These are phyloP conservation scores for Agonum fuliginosum DNA, from an alignment of 2,888 invertebrate genomes.

Conservation along the genomic window DNA sequence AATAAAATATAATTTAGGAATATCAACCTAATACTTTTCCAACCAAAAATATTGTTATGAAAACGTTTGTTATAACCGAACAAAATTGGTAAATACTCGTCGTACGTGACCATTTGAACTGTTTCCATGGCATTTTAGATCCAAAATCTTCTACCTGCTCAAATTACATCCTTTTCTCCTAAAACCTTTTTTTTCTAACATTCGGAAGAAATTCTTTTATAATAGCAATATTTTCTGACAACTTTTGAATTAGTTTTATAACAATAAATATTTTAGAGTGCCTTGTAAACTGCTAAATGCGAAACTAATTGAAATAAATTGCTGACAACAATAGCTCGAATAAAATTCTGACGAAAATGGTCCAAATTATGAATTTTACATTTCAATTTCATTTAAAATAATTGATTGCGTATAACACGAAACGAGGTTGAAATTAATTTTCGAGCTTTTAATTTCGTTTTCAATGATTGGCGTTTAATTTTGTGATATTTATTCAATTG, in stretches of 20 bases:
- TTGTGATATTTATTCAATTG: constrained; percentile 22
- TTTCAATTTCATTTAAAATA: not conserved
- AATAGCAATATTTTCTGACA: not conserved
- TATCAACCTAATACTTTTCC: not conserved
- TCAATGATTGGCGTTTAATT: constrained; percentile 26
- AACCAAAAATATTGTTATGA: not conserved
- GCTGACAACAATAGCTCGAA: not conserved
- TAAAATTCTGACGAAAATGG: not conserved
- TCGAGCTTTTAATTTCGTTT: not conserved
- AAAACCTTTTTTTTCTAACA: not conserved
- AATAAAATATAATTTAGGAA: constrained; percentile 18
- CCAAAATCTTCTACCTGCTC: constrained; percentile 22
- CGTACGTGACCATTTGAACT: constrained; percentile 18
- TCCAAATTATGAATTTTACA: not conserved
- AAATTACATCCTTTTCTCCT: constrained; percentile 23
- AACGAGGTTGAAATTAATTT: constrained; percentile 7
- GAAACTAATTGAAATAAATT: constrained; percentile 34
- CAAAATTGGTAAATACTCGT: constrained; percentile 20
- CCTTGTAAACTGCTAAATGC: not conserved
- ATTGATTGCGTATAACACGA: constrained; percentile 2
- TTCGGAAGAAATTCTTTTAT: not conserved
- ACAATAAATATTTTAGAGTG: not conserved
- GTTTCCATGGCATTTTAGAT: constrained; percentile 10
- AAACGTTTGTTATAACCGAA: constrained; percentile 6
- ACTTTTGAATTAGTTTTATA: no score